Percentiles rank a stretch among this genome's conserved stretches.
phyloP scores from a whole-genome alignment of 2,797 vertebrate genomes.

The Selene dorsalis region DNA sequence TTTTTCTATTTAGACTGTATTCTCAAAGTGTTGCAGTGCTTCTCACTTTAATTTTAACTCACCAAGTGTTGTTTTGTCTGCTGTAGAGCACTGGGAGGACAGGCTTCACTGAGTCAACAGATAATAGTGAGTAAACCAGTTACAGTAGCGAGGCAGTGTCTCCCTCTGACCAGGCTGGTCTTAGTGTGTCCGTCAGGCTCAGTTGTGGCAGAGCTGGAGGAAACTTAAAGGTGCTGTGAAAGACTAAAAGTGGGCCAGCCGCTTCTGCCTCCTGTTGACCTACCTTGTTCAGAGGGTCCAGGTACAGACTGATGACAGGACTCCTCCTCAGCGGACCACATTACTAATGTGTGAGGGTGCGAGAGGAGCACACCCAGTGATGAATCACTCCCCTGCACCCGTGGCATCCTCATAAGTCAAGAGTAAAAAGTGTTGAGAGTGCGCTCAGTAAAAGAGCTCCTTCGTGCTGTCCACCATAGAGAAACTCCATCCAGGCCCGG shows the following conservation, averaged over 20 bases:
- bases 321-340: slow-evolving; percentile 86
- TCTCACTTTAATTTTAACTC: slow-evolving; percentile 36
- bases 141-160: slow-evolving; percentile 36
- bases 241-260: slow-evolving; percentile 89
- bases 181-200: slow-evolving; percentile 69
- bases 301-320: slow-evolving; percentile 87
- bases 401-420: slow-evolving; percentile 89
- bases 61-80: slow-evolving; percentile 29
- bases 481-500: slow-evolving; percentile 67
- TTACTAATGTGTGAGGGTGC: slow-evolving; percentile 87
- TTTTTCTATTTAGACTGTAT: slow-evolving; percentile 3
- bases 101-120: slow-evolving; percentile 62
- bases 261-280: slow-evolving; percentile 84
- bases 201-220: slow-evolving; percentile 67
- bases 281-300: slow-evolving; percentile 84
- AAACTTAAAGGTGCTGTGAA: slow-evolving; percentile 88
- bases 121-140: slow-evolving; percentile 34
- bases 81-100: slow-evolving; percentile 31
- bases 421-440: slow-evolving; percentile 84
- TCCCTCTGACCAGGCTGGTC: slow-evolving; percentile 61
- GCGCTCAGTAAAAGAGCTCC: slow-evolving; percentile 73
- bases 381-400: slow-evolving; percentile 85
- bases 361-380: slow-evolving; percentile 83
- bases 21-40: too few species aligned
- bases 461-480: slow-evolving; percentile 68